These are phyloP conservation scores for Phorcus lineatus DNA, from an alignment of 2,888 invertebrate species.

Conservation along the genomic window DNA sequence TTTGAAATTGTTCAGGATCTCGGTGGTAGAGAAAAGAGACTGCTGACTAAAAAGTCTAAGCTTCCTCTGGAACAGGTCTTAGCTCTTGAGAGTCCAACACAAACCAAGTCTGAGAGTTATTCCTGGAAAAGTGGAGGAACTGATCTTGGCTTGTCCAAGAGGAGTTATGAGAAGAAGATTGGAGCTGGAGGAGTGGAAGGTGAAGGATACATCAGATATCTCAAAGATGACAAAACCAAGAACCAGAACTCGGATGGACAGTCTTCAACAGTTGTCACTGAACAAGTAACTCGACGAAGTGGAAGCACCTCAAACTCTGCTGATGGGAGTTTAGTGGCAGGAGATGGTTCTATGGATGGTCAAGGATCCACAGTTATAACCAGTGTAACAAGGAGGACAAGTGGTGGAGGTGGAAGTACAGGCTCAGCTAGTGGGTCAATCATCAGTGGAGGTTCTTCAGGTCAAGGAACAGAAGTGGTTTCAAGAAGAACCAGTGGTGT, in stretches of 20 bases:
- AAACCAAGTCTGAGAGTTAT: not conserved
- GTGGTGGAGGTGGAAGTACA: too few species aligned
- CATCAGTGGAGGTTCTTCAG: too few species aligned
- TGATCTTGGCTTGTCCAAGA: slow-evolving; percentile 1
- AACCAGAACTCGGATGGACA: not conserved
- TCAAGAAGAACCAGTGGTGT: not conserved
- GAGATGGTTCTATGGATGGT: too few species aligned
- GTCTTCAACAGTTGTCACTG: too few species aligned
- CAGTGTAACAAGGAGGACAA: too few species aligned
- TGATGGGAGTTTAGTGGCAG: too few species aligned
- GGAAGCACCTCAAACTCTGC: too few species aligned
- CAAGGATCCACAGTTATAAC: too few species aligned
- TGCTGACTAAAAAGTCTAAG: not conserved
- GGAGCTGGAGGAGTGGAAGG: slow-evolving; percentile 9
- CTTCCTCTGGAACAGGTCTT: not conserved
- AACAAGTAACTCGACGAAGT: too few species aligned
- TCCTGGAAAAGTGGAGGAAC: not conserved
- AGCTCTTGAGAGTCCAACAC: not conserved
- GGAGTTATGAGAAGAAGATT: not conserved
- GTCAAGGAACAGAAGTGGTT: not conserved
- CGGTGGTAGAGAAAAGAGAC: slow-evolving; percentile 19
- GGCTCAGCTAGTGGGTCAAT: too few species aligned
- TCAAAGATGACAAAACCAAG: not conserved
- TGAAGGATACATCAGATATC: slow-evolving; percentile 29
- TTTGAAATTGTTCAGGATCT: slow-evolving; percentile 18